A percentile compares a stretch with the other conserved stretches of the same genome.
Evolutionary conservation across 2,888 invertebrate species (phyloP).

Genomic region (Balanococcus diminutus): DNA sequence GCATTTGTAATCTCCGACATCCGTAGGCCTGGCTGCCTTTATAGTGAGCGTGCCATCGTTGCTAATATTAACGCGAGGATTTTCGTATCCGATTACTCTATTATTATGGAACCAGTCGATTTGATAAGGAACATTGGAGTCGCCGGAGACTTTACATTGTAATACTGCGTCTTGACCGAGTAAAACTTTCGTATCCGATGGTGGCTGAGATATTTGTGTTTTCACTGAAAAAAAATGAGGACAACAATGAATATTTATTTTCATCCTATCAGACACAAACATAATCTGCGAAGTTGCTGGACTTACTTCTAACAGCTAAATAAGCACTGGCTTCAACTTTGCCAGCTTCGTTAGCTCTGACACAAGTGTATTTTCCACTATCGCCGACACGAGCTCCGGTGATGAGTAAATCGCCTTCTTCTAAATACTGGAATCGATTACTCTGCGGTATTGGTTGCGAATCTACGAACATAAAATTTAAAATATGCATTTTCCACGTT

Average conservation of each 20-base stretch:
- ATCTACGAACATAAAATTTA: constrained; percentile 62
- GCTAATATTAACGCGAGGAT: constrained; percentile 75
- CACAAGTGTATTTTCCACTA: constrained; percentile 87
- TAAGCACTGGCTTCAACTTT: constrained; percentile 80
- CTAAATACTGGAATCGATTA: constrained; percentile 82
- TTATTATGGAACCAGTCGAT: constrained; percentile 88
- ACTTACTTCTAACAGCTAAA: constrained; percentile 80
- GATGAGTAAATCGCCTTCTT: constrained; percentile 85
- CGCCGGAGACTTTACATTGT: constrained; percentile 92
- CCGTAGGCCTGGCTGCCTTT: constrained; percentile 85
- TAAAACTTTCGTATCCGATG: constrained; percentile 87
- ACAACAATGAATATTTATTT: background rate
- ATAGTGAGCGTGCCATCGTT: constrained; percentile 86
- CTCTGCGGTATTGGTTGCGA: constrained; percentile 70
- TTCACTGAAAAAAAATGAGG: constrained; percentile 69
- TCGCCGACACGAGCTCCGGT: constrained; percentile 83
- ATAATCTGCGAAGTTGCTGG: too few species aligned
- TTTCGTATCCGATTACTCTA: constrained; percentile 69
- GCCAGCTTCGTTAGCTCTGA: constrained; percentile 88
- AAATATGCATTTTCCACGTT: background rate
- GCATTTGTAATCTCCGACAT: constrained; percentile 94
- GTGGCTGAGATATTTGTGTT: constrained; percentile 92
- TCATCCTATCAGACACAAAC: background rate
- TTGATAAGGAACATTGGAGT: constrained; percentile 83
- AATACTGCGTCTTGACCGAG: constrained; percentile 91